These are phyloP conservation scores for Alligator sinensis DNA, from an alignment of 2,113 vertebrate genomes.

Conservation along the genomic window DNA sequence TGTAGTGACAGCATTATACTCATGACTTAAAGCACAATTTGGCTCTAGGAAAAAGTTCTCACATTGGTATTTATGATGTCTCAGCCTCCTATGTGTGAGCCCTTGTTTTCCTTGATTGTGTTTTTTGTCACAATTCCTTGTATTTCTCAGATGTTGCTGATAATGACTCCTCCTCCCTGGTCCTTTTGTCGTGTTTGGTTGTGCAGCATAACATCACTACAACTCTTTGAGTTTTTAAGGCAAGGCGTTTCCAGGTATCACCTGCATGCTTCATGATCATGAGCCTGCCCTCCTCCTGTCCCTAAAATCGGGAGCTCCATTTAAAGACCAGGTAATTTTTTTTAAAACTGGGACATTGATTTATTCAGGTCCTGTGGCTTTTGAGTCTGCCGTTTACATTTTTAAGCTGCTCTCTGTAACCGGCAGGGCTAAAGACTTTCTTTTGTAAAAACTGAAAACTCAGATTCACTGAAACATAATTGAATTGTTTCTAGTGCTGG, in stretches of 20 bases:
- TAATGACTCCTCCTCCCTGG: neutral
- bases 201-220: neutral
- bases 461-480: neutral
- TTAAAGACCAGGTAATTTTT: neutral
- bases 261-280: neutral
- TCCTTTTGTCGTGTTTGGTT: neutral
- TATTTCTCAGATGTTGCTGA: neutral
- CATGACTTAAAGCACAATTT: neutral
- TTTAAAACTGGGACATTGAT: neutral
- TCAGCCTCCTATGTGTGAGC: neutral
- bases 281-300: neutral
- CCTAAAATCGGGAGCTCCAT: neutral
- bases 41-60: neutral
- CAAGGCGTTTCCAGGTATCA: neutral
- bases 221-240: neutral
- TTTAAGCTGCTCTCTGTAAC: neutral
- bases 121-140: neutral
- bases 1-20: neutral
- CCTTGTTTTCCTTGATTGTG: neutral
- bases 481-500: neutral
- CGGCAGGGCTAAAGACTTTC: neutral
- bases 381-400: neutral
- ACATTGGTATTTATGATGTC: neutral
- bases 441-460: neutral
- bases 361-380: neutral